Percentiles rank a stretch among this genome's conserved stretches.
Conservation (phyloP, 2,888 invertebrate genomes). For the Nephrotoma guestfalica region DNA sequence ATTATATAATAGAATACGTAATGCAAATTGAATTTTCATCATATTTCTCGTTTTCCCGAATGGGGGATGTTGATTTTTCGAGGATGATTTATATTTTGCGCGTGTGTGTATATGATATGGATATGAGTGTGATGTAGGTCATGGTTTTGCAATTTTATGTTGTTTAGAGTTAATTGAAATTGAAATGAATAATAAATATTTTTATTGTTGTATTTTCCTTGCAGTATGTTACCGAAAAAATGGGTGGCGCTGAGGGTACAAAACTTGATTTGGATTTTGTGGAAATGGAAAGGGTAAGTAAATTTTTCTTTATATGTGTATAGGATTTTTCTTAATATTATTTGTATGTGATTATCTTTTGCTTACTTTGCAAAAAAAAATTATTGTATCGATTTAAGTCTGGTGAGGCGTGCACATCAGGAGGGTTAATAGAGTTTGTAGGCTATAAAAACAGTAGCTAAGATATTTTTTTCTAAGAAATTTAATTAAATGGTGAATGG, state of each 20-base stretch:
- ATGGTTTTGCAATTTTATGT: neutral
- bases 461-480: neutral
- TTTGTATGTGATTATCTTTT: neutral
- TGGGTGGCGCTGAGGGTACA: conserved; percentile 99
- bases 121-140: neutral
- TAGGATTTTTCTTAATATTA: conserved; percentile 4
- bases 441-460: neutral
- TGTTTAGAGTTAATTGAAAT: neutral
- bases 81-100: neutral
- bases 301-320: neutral
- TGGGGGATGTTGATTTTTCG: neutral
- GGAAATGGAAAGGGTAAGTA: conserved; percentile 95
- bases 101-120: neutral
- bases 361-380: conserved; percentile 11
- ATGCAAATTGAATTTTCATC: neutral
- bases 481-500: neutral
- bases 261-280: conserved; percentile 96
- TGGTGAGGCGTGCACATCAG: neutral
- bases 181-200: neutral
- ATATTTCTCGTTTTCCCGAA: neutral
- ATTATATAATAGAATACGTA: neutral
- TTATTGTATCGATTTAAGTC: neutral
- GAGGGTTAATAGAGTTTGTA: neutral
- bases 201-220: conserved; percentile 16
- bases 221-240: conserved; percentile 99